Conservation (phyloP, 1,140 invertebrate genomes). For the Xylocopa sonorina region DNA sequence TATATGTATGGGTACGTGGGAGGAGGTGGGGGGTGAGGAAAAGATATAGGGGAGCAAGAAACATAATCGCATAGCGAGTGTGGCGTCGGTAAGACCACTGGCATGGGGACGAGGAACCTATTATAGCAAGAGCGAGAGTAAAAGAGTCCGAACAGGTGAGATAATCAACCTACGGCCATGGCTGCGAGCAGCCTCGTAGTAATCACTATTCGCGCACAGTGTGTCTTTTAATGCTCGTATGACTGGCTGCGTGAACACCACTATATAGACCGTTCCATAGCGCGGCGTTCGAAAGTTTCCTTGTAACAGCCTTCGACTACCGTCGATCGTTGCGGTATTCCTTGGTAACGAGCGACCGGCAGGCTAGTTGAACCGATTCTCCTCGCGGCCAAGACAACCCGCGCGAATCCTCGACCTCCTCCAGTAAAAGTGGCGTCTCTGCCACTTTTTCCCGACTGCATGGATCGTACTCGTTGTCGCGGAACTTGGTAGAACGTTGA, state of each 20-base stretch:
- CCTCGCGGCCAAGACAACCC: not conserved
- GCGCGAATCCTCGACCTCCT: not conserved
- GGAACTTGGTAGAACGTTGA: no score
- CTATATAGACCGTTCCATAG: not conserved
- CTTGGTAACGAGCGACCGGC: conserved; percentile 18
- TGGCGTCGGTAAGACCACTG: conserved; percentile 70
- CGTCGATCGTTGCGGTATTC: conserved; percentile 51
- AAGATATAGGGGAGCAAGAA: conserved; percentile 70
- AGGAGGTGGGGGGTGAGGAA: conserved; percentile 25
- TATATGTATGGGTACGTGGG: conserved; percentile 12
- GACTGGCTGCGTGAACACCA: conserved; percentile 43
- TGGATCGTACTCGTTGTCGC: not conserved
- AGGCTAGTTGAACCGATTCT: conserved; percentile 24
- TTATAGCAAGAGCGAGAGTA: conserved; percentile 78
- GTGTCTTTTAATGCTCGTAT: conserved; percentile 70
- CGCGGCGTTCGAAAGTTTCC: conserved; percentile 51
- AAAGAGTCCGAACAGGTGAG: conserved; percentile 79
- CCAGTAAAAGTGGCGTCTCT: conserved; percentile 3
- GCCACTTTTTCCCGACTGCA: no score
- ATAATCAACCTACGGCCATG: conserved; percentile 77
- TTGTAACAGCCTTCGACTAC: conserved; percentile 45
- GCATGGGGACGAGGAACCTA: conserved; percentile 74
- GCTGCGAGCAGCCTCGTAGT: conserved; percentile 71
- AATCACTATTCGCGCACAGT: conserved; percentile 72
- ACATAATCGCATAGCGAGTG: conserved; percentile 73